phyloP scores from a whole-genome alignment of 2,113 vertebrate genomes.

The Microtus richardsoni region DNA sequence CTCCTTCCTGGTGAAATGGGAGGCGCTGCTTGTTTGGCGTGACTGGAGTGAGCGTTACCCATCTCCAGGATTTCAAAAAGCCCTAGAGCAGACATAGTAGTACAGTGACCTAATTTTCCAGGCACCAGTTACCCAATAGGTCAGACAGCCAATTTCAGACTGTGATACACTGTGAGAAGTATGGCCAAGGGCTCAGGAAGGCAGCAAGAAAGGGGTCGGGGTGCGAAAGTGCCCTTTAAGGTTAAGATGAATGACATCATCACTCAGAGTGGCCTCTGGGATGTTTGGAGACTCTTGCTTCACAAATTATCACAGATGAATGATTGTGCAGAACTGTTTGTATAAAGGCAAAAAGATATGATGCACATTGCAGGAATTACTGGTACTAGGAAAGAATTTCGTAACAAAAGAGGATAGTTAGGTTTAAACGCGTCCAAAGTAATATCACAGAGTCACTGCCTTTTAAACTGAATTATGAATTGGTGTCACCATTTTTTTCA shows the following conservation, averaged over 20 bases:
- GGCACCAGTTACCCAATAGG: slow-evolving; percentile 65
- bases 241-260: slow-evolving; percentile 62
- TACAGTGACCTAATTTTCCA: slow-evolving; percentile 67
- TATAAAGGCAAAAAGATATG: slow-evolving; percentile 35
- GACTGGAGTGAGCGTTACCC: background rate
- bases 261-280: background rate
- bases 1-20: slow-evolving; percentile 47
- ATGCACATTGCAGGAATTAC: background rate
- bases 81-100: slow-evolving; percentile 49
- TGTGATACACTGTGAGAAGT: slow-evolving; percentile 53
- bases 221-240: slow-evolving; percentile 47
- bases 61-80: slow-evolving; percentile 53
- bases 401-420: background rate
- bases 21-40: slow-evolving; percentile 54
- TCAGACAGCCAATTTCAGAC: slow-evolving; percentile 62
- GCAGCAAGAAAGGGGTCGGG: background rate
- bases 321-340: slow-evolving; percentile 55
- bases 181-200: slow-evolving; percentile 44
- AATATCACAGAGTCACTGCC: background rate
- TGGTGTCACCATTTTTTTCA: background rate
- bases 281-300: background rate
- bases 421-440: background rate
- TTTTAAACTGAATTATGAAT: background rate
- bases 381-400: slow-evolving; percentile 40
- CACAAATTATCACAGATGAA: slow-evolving; percentile 70